phyloP scores from a whole-genome alignment of 2,888 invertebrate species.

The Rhodophaea formosa region DNA sequence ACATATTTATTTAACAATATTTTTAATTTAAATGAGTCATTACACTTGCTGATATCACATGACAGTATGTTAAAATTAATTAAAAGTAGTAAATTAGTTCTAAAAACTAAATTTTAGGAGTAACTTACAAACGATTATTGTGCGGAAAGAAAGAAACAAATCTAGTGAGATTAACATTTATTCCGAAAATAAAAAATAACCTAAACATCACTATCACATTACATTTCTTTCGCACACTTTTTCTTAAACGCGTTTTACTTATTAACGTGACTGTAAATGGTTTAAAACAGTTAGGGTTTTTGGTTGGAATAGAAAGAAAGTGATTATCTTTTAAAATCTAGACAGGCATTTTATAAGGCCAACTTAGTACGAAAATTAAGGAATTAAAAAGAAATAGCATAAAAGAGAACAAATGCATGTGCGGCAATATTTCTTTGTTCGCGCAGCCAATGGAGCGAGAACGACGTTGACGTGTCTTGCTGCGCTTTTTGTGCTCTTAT shows the following conservation, averaged over 20 bases:
- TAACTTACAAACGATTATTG: no score
- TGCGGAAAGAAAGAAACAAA: no score
- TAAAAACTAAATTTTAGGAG: no score
- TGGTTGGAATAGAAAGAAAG: background rate
- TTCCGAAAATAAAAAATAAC: no score
- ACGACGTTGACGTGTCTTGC: constrained; percentile 70
- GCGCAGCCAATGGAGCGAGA: constrained; percentile 69
- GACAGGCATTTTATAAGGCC: background rate
- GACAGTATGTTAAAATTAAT: no score
- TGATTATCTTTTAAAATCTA: background rate
- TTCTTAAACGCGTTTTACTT: no score
- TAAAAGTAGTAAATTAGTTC: no score
- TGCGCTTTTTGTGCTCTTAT: constrained; percentile 74
- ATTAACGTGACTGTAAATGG: no score
- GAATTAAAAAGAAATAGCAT: constrained; percentile 39
- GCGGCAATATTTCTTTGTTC: constrained; percentile 77
- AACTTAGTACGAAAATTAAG: constrained; percentile 20
- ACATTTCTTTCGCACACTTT: no score
- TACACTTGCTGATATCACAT: background rate
- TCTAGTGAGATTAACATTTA: no score
- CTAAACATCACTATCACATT: no score
- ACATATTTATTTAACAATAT: constrained; percentile 31
- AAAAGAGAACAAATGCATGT: constrained; percentile 59
- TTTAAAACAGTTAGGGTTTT: no score
- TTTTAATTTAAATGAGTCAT: background rate